Percentiles rank a stretch among this genome's conserved stretches.
These are phyloP conservation scores for Metopia argyrocephala DNA, from an alignment of 2,888 invertebrate species.

Conservation along the genomic window DNA sequence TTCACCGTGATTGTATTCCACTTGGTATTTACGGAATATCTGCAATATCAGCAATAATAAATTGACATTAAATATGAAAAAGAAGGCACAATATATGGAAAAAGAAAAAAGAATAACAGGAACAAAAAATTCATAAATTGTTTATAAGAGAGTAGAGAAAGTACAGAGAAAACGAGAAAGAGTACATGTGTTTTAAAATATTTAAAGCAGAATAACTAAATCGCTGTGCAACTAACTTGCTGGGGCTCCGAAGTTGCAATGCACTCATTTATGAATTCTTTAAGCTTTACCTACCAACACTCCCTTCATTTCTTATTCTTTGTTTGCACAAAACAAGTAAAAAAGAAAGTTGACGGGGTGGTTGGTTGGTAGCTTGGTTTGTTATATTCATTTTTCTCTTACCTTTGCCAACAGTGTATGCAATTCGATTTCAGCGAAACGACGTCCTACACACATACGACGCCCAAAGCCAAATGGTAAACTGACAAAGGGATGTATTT, in stretches of 20 bases:
- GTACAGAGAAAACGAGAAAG: not conserved
- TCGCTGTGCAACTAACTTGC: no score
- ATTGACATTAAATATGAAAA: not conserved
- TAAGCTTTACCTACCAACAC: not conserved
- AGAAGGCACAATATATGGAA: not conserved
- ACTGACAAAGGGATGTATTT: slow-evolving; percentile 87
- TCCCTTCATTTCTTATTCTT: not conserved
- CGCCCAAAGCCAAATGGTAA: slow-evolving; percentile 88
- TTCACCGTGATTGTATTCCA: slow-evolving; percentile 84
- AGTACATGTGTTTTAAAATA: not conserved
- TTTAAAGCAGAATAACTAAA: no score
- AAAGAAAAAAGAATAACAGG: not conserved
- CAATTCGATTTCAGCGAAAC: slow-evolving; percentile 90
- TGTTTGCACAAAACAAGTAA: no score
- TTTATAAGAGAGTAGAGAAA: no score
- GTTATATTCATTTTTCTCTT: no score
- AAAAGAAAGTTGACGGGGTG: not conserved
- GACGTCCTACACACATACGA: slow-evolving; percentile 87
- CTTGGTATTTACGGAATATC: slow-evolving; percentile 85
- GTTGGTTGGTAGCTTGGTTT: no score
- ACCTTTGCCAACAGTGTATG: slow-evolving; percentile 87
- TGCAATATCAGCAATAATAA: slow-evolving; percentile 75
- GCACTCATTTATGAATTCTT: slow-evolving; percentile 29
- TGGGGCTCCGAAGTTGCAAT: not conserved
- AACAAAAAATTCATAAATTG: not conserved